Evolutionary conservation across 2,797 vertebrate genomes (phyloP), one percentile per base, ranked within the genome.

Genomic region (Eptatretus atami): DNA sequence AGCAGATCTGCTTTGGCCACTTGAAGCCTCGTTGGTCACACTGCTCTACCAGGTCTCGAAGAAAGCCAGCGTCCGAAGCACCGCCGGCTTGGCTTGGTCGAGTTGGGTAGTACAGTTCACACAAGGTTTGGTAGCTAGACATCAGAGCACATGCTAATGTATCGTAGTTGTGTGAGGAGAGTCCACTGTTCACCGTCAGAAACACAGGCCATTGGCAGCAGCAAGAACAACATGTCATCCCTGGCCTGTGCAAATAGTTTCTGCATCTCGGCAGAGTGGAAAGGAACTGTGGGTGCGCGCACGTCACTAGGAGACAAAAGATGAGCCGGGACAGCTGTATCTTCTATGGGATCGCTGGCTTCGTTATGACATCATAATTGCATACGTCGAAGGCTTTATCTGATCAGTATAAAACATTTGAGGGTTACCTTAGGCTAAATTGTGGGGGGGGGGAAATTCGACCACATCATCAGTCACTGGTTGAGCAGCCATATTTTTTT

Each of bases 1-100:
- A 95, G 72, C 86, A 95, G 72, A 94, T 88, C 78, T 98, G 92
- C 9, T 90, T 82, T 10, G 92, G 90, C 72, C 93, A 95, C n/a
- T 68, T 88, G 96, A n/a, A 68, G 86, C 81, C 70, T 98, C 90
- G 64, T 84, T 83, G 2, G 84, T 90, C 70, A 96, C 77, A 69
- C 82, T 93, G n/a, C 72, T 84, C 81, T 66, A 96, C 92, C 1
- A 92, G 75, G 65, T 96, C 88, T 72, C 79, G 78, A 68, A 98
- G 75, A 66, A 96, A 78, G 80, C 78, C 31, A 98, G 77, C 0
- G 86, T 87, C 77, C 86, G 87, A 69, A 86, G 84, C 69, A 96
- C 81, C 63, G 87, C 76, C 19, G 74, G 72, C 76, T 92, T 98
- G 71, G 83, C 87, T 44, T 44, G 31, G 31, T 44, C 31, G 31